Base-by-base conservation (phyloP, 2,888 invertebrate species). In the Xestobium rufovillosum region DNA sequence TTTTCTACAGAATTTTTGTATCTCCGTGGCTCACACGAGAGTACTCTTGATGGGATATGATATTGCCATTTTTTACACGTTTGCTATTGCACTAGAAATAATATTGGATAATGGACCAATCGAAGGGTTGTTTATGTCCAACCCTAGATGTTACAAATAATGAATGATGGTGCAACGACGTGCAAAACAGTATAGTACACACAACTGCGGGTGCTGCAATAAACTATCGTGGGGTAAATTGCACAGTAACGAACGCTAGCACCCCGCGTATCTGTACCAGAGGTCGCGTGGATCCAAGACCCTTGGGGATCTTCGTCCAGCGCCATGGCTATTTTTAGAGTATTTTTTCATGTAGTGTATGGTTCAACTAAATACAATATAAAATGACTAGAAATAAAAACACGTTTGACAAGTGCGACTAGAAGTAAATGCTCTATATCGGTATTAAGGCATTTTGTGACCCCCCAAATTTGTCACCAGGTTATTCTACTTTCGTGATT, bases 11-110 rank as follows among this genome's bases (percentile, higher is more conserved):
- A 61, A 56, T 55, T 52, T 59, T 60, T 63, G 61, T 63, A 58
- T 43, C 44, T 48, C 55, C 59, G 58, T 59, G 59, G 55, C 49
- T 52, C 39, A 51, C 61, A 61, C 60, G 60, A 58, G 49, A 39
- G 58, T 60, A 59, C 61, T 60, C 53, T 49, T 57, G 58, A 59
- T 59, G 58, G 60, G 65, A 65, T 65, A 65, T 65, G 63, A 60
- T 64, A 64, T 65, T 65, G 65, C 64, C 65, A 64, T 63, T 60
- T 64, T 48, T 63, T 63, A 63, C 61, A 63, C 58, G 59, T 61
- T 59, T 50, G 47, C 56, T 64, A 64, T 64, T 64, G 64, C 65
- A 65, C 63, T 63, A 62, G 60, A 60, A 55, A 55, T 43, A 41
- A 12, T 51, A 45, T 48, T 48, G 51, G 45, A 47, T 50, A 44